Percentiles rank a stretch among this genome's conserved stretches.
Conservation (phyloP, 2,797 vertebrate species). For the Sebastes minor region DNA sequence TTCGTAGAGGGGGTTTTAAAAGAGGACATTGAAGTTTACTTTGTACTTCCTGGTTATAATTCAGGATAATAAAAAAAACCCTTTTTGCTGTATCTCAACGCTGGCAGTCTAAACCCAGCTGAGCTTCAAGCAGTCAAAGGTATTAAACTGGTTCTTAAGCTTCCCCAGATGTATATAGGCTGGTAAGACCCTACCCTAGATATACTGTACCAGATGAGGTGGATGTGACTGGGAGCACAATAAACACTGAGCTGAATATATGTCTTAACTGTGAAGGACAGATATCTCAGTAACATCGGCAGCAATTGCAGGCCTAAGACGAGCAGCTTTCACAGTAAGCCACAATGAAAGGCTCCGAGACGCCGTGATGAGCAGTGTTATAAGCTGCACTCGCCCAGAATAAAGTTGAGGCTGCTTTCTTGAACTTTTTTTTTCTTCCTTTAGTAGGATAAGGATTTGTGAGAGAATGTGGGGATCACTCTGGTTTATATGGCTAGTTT, state of each 20-base stretch:
- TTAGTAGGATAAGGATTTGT: constrained; percentile 44
- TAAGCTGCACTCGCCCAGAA: constrained; percentile 52
- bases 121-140: constrained; percentile 32
- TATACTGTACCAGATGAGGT: constrained; percentile 16
- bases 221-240: constrained; percentile 18
- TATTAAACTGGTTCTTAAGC: constrained; percentile 65
- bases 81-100: constrained; percentile 25
- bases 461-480: constrained; percentile 25
- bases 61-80: constrained; percentile 24
- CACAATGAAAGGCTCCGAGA: constrained; percentile 52
- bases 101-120: constrained; percentile 34
- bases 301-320: constrained; percentile 26
- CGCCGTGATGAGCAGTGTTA: constrained; percentile 24
- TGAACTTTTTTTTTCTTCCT: constrained; percentile 23
- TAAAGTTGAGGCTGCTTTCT: constrained; percentile 43
- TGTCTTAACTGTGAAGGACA: constrained; percentile 49
- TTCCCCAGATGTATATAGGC: constrained; percentile 43
- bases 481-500: constrained; percentile 34
- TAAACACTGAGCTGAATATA: constrained; percentile 26
- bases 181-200: constrained; percentile 27
- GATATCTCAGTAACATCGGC: constrained; percentile 41
- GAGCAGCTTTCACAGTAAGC: constrained; percentile 57
- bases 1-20: constrained; percentile 6
- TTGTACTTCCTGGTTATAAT: constrained; percentile 51
- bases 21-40: constrained; percentile 47